phyloP scores from a whole-genome alignment of 2,888 invertebrate genomes.

The Tachystola acroxantha region DNA sequence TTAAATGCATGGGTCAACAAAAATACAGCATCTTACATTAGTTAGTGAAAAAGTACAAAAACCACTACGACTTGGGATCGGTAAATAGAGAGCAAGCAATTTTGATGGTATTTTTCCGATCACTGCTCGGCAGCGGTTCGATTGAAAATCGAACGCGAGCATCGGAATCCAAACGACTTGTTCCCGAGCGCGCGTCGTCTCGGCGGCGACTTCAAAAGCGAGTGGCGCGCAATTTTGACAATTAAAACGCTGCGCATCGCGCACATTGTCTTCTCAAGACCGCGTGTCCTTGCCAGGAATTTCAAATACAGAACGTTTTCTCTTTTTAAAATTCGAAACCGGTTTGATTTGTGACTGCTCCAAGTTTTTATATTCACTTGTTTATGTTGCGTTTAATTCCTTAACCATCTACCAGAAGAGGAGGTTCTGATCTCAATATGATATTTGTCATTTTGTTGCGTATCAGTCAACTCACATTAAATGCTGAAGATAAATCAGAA shows the following conservation, averaged over 20 bases:
- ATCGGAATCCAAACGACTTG: conserved; percentile 29
- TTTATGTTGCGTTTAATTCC: conserved; percentile 33
- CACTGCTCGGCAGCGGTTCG: too few species aligned
- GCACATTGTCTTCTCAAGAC: conserved; percentile 45
- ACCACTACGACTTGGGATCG: too few species aligned
- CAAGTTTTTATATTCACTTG: conserved; percentile 19
- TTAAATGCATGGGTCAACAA: too few species aligned
- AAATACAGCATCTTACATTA: too few species aligned
- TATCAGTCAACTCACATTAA: too few species aligned
- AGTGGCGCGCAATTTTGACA: conserved; percentile 64
- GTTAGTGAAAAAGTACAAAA: too few species aligned
- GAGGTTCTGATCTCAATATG: too few species aligned
- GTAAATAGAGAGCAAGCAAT: too few species aligned
- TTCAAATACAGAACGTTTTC: conserved; percentile 41
- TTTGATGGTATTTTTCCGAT: too few species aligned
- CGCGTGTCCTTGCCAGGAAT: conserved; percentile 70
- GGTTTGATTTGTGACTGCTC: conserved; percentile 51
- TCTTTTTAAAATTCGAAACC: conserved; percentile 44
- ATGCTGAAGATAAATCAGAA: too few species aligned
- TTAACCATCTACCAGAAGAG: too few species aligned
- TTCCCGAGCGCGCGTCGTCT: conserved; percentile 16
- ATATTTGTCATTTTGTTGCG: too few species aligned
- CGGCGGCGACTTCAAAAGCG: conserved; percentile 59
- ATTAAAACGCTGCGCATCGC: conserved; percentile 70
- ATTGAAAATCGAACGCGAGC: conserved; percentile 36